These are phyloP conservation scores for Chloroclysta siterata DNA, from an alignment of 2,888 invertebrate species.

Conservation along the genomic window DNA sequence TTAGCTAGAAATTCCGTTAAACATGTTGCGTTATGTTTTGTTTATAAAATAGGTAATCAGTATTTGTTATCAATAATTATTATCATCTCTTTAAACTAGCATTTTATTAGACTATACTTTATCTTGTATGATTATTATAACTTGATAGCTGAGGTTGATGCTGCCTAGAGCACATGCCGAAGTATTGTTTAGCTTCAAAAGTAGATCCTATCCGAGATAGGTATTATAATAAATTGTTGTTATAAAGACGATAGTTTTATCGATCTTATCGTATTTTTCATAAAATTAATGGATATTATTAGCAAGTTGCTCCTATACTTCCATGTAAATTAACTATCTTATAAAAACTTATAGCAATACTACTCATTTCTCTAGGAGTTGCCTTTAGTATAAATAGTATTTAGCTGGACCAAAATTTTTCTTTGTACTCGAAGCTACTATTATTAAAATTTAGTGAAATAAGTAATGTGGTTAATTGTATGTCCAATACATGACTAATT, in stretches of 20 bases:
- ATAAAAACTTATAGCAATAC: constrained; percentile 69
- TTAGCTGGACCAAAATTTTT: constrained; percentile 84
- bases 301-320: constrained; percentile 55
- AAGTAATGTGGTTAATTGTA: constrained; percentile 70
- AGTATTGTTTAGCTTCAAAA: constrained; percentile 41
- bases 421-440: constrained; percentile 70
- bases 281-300: constrained; percentile 55
- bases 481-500: constrained; percentile 60
- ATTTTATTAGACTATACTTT: constrained; percentile 38
- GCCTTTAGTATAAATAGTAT: constrained; percentile 76
- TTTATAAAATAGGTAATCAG: constrained; percentile 39
- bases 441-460: constrained; percentile 63
- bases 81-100: constrained; percentile 33
- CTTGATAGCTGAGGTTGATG: constrained; percentile 36
- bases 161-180: constrained; percentile 42
- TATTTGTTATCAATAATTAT: constrained; percentile 41
- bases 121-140: constrained; percentile 32
- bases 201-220: constrained; percentile 46
- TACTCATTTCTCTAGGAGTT: constrained; percentile 72
- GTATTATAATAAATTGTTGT: constrained; percentile 45
- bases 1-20: constrained; percentile 21
- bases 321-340: constrained; percentile 63
- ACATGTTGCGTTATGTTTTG: constrained; percentile 33
- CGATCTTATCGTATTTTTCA: constrained; percentile 52
- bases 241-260: constrained; percentile 48